phyloP scores from a whole-genome alignment of 2,113 vertebrate species.

The mouse (Mus musculus) region GRCm39 chr3:117577001-117577500 shows the following conservation, averaged over 20 bases:
- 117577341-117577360: not conserved
- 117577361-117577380: not conserved
- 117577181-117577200: not conserved
- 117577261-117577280: slow-evolving; percentile 34
- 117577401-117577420: not conserved
- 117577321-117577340: not conserved
- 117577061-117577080: not conserved
- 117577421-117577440: not conserved
- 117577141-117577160: not conserved
- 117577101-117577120: not conserved
- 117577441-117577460: not conserved
- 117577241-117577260: not conserved
- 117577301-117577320: not conserved
- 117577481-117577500: not conserved
- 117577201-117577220: not conserved
- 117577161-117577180: not conserved
- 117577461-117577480: not conserved
- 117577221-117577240: not conserved
- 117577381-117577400: not conserved
- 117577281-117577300: not conserved
- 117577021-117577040: not conserved
- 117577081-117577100: not conserved
- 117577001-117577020: not conserved
- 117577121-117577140: not conserved
- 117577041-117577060: not conserved